Base-by-base conservation (phyloP, 2,797 vertebrate species). In the Poeciliopsis paucimaculata region DNA sequence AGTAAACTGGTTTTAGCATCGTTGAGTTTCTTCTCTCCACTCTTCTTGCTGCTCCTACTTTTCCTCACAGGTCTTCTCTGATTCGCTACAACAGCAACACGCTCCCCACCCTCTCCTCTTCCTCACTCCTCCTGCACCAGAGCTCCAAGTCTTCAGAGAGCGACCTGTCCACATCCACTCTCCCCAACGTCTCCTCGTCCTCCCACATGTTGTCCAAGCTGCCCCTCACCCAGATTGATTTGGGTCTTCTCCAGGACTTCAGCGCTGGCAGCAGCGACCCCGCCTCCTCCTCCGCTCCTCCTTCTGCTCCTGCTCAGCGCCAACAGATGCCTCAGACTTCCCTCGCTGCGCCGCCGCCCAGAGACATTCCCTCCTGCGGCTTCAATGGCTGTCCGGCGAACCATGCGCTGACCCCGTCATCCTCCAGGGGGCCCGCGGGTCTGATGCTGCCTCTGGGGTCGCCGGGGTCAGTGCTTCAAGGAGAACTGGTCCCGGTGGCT, bases 121-220 rank as follows among this genome's bases (percentile, higher is more conserved):
- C 89, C n/a, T 89, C 89, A 3, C 88, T 91, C 46, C 93, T 94
- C 66, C 92, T 88, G 31, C 94, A 84, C 47, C 93, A 93, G 82
- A 93, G 93, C 91, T 95, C 95, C 82, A 96, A 95, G 89, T 96
- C 94, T 3, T 95, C 95, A 0, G 96, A 95, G 78, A 95, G 94
- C 12, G 94, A 96, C 86, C 81, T 95, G 55, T 95, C 95, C 1
- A 89, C 91, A 0, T 90, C 92, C 0, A 90, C 93, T 2, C 93
- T 95, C 8, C 94, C 95, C 71, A 81, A 76, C 49, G 72, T 75
- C 23, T 88, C 82, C 66, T 88, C 39, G 0, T 91, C 91, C 47
- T 87, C 91, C 41, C 86, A 87, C 31, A 15, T 75, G 7, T 77
- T 91, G 26, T 91, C 92, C 73, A 94, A 92, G 77, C 84, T 93